Evolutionary conservation across 2,797 vertebrate species (phyloP), one percentile per base, ranked within the genome.

Genomic region (Botia almorhae): DNA sequence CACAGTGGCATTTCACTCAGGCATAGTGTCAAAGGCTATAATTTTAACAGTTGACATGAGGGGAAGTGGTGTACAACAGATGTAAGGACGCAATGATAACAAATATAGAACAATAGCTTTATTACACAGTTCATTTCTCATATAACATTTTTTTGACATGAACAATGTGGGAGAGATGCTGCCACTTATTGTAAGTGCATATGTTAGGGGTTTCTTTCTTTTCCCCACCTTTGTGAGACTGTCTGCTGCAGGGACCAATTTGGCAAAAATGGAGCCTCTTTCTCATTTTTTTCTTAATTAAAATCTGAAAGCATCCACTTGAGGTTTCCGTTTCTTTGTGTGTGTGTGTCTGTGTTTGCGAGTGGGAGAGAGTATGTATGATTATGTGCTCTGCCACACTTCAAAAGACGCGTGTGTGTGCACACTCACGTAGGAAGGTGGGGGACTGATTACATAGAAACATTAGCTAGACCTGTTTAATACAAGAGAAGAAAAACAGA

Each of bases 281-380:
- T 89, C 92, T 94, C 92, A 94, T 94, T 93, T 94, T 94, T 82
- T 93, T 92, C 92, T 94, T 94, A 94, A 94, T 94, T 94, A 94
- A 94, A 94, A 93, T 93, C 92, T 82, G 89, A 90, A 91, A 90
- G 92, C 89, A 90, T 94, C 91, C 82, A 79, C 84, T 74, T 86
- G 89, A 82, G 85, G 88, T 80, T 88, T 84, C 83, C 65, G 64
- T 46, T 2, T 46, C 8, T 11, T 8, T 46, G 43, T 46, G 43
- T 46, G 43, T 46, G 43, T 46, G 43, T 86, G 87, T 80, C 63
- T 81, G 58, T 78, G 78, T 86, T 74, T 78, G 82, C 81, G 83
- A 48, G 72, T 81, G 82, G 76, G 77, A 72, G 80, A 55, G 78
- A 51, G 69, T 80, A 81, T 76, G 82, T 82, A 76, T 79, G 84